These are phyloP conservation scores for Acronicta psi DNA, from an alignment of 2,888 invertebrate genomes.

Conservation along the genomic window DNA sequence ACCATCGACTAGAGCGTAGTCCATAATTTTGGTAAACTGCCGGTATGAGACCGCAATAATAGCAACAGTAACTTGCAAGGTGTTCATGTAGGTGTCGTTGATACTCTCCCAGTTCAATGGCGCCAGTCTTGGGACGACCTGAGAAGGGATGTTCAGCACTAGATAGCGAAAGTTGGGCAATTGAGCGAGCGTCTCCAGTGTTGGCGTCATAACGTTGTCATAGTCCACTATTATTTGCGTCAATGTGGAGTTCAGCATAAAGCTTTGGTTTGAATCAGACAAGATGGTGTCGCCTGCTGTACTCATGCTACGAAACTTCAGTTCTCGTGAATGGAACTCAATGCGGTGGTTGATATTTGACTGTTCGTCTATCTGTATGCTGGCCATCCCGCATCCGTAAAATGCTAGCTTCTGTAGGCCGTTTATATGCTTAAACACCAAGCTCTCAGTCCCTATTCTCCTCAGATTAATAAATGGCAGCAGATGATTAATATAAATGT, in stretches of 20 bases:
- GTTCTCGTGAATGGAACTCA: slow-evolving; percentile 68
- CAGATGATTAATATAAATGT: slow-evolving; percentile 62
- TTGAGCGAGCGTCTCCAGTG: slow-evolving; percentile 67
- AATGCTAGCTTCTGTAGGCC: slow-evolving; percentile 68
- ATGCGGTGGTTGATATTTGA: slow-evolving; percentile 66
- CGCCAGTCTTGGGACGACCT: no score
- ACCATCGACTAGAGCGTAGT: slow-evolving; percentile 72
- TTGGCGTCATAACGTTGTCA: slow-evolving; percentile 67
- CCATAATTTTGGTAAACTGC: slow-evolving; percentile 72
- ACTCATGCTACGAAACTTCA: slow-evolving; percentile 63
- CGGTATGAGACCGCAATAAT: slow-evolving; percentile 71
- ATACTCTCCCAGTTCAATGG: slow-evolving; percentile 69
- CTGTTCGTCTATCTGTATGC: slow-evolving; percentile 65
- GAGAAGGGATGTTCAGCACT: slow-evolving; percentile 71
- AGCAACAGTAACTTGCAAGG: slow-evolving; percentile 70
- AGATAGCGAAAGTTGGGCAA: slow-evolving; percentile 65
- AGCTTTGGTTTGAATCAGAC: slow-evolving; percentile 62
- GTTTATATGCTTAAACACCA: slow-evolving; percentile 72
- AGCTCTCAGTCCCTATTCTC: slow-evolving; percentile 74
- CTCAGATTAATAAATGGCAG: slow-evolving; percentile 70
- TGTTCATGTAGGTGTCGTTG: slow-evolving; percentile 53
- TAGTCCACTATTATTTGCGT: slow-evolving; percentile 77
- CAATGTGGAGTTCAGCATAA: slow-evolving; percentile 69
- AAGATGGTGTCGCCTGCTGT: slow-evolving; percentile 64
- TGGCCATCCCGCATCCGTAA: slow-evolving; percentile 73